Evolutionary conservation across 2,797 vertebrate species (phyloP).

Genomic region (Eremophila alpestris): DNA sequence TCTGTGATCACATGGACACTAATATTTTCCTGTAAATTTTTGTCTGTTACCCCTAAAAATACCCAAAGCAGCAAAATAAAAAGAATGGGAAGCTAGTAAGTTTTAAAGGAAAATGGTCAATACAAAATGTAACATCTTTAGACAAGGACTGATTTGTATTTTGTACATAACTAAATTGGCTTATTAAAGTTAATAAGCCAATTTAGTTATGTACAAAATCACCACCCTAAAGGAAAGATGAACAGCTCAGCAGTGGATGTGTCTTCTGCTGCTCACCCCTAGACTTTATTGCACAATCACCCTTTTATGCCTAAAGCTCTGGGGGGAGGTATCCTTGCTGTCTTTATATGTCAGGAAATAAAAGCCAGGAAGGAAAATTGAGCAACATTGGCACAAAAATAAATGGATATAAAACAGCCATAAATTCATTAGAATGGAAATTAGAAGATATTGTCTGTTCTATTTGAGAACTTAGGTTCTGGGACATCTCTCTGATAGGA

Average conservation of each 20-base stretch:
- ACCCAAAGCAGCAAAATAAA: background rate
- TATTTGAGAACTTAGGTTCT: background rate
- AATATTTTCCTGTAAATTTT: background rate
- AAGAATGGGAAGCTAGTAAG: background rate
- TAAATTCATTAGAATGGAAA: background rate
- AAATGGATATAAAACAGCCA: background rate
- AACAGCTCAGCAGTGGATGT: background rate
- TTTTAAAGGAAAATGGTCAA: background rate
- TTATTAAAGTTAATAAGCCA: background rate
- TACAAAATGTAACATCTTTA: background rate
- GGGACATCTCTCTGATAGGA: background rate
- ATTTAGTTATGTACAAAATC: too few relatives aligned
- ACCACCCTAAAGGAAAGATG: background rate
- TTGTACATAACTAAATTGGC: background rate
- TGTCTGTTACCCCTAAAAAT: background rate
- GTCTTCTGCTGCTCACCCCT: background rate
- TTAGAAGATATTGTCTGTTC: background rate
- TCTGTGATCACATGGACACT: background rate
- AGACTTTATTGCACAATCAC: background rate
- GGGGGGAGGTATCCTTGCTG: background rate
- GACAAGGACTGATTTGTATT: background rate
- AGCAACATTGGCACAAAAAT: background rate
- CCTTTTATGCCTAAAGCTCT: background rate
- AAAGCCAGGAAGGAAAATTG: background rate
- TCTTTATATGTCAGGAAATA: background rate